phyloP scores from a whole-genome alignment of 2,113 vertebrate genomes.

The Atlantisia rogersi region DNA sequence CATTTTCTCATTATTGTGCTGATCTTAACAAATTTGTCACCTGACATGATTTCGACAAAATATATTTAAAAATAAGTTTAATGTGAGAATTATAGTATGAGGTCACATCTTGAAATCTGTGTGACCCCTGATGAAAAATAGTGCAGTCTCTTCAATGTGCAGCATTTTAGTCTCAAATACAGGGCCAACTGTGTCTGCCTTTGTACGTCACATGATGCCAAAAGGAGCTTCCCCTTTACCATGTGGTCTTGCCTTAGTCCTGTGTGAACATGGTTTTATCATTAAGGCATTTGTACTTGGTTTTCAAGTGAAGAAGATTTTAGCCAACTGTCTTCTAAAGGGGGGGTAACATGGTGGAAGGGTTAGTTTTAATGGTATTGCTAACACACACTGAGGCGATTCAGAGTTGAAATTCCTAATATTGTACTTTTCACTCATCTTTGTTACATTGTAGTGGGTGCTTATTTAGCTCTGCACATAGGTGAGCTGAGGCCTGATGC shows the following conservation, averaged over 20 bases:
- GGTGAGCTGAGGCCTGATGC: background rate
- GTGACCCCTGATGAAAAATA: background rate
- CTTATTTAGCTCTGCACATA: background rate
- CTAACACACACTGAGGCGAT: background rate
- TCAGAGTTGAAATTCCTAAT: background rate
- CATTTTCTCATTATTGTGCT: background rate
- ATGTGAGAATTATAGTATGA: background rate
- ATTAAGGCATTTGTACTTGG: background rate
- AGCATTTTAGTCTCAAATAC: background rate
- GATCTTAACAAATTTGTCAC: background rate
- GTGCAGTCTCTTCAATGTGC: background rate
- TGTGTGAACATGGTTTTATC: background rate
- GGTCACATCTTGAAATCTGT: background rate
- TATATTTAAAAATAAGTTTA: background rate
- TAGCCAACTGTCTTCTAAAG: background rate
- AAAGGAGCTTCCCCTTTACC: background rate
- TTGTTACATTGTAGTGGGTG: background rate
- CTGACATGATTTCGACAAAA: background rate
- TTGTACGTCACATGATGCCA: background rate
- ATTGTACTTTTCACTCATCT: background rate
- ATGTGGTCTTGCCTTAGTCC: background rate
- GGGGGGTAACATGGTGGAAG: background rate
- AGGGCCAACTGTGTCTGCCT: background rate
- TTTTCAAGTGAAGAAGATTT: background rate
- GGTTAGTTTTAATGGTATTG: background rate